Base-by-base conservation (phyloP, 2,888 invertebrate genomes). In the Hypomecis punctinalis region DNA sequence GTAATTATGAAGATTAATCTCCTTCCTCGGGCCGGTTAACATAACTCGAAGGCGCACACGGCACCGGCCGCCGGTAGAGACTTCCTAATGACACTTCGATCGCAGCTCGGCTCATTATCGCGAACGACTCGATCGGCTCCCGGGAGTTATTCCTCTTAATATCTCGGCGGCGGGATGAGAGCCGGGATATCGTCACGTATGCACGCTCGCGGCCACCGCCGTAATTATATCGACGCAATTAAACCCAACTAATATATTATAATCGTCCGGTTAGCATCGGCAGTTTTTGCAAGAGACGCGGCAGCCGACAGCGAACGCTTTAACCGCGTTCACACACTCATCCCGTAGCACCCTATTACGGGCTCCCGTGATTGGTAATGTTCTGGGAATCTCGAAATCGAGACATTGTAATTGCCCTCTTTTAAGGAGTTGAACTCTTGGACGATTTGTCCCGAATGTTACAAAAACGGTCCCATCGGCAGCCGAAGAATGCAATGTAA, bases 1-100 rank as follows among this genome's bases (percentile, higher is more conserved):
- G 85, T 84, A 88, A 88, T 88, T 89, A 88, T 86, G 84, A 85
- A 83, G 86, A 88, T 88, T 87, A 87, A 90, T 88, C 86, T 87
- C 82, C 82, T 80, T 76, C 77, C 75, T 82, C 82, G 80, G 80
- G 82, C 78, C 80, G 81, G 83, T 82, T 80, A 85, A 85, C 86
- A 88, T 89, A 87, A 88, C 90, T 89, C 80, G 83, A 84, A 85
- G 88, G 89, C 87, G 84, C 88, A 85, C 89, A 86, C 37, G 37
- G 37, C 23, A 35, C 23, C 39, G 39, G 47, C 85, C 83, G 85
- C 69, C 85, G 79, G 86, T 87, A 89, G 90, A 88, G 89, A 90
- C 91, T 92, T 93, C 93, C 93, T 93, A 92, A 93, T 91, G 91
- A 91, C 91, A 90, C 91, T 89, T 89, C 91, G 91, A 90, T 89